These are phyloP conservation scores for Ancistrus triradiatus DNA, from an alignment of 2,113 vertebrate species.

Conservation along the genomic window DNA sequence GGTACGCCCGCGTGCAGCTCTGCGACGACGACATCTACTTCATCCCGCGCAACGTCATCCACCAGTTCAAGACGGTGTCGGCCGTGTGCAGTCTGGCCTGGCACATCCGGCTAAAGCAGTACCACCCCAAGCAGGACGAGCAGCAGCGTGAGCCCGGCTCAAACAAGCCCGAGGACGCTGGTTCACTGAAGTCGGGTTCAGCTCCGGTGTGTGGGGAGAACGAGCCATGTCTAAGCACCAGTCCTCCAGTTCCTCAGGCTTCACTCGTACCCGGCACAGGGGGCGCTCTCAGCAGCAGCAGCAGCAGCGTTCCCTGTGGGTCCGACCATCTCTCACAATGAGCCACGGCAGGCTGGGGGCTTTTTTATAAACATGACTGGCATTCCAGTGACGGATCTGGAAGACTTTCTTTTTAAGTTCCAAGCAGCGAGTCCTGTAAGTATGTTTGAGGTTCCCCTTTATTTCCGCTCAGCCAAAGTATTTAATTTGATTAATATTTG, in stretches of 20 bases:
- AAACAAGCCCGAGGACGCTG: slow-evolving; percentile 48
- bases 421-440: background rate
- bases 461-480: slow-evolving; percentile 46
- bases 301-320: background rate
- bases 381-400: slow-evolving; percentile 50
- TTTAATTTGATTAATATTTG: slow-evolving; percentile 38
- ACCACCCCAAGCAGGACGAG: slow-evolving; percentile 72
- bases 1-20: slow-evolving; percentile 86
- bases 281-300: background rate
- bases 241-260: slow-evolving; percentile 35
- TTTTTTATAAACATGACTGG: slow-evolving; percentile 35
- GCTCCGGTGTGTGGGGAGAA: slow-evolving; percentile 39
- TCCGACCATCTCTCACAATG: slow-evolving; percentile 15
- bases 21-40: slow-evolving; percentile 98
- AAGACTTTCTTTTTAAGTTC: slow-evolving; percentile 37
- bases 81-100: slow-evolving; percentile 97
- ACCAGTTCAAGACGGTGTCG: slow-evolving; percentile 98
- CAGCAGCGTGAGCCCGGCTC: slow-evolving; percentile 53
- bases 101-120: slow-evolving; percentile 94
- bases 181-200: slow-evolving; percentile 20
- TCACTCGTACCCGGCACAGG: background rate
- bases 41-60: slow-evolving; percentile 97
- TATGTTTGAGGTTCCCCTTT: slow-evolving; percentile 28
- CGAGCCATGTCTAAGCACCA: background rate
- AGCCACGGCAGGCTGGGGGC: slow-evolving; percentile 25